Evolutionary conservation across 1,140 invertebrate species (phyloP).

Genomic region (Platyscapa corneri): DNA sequence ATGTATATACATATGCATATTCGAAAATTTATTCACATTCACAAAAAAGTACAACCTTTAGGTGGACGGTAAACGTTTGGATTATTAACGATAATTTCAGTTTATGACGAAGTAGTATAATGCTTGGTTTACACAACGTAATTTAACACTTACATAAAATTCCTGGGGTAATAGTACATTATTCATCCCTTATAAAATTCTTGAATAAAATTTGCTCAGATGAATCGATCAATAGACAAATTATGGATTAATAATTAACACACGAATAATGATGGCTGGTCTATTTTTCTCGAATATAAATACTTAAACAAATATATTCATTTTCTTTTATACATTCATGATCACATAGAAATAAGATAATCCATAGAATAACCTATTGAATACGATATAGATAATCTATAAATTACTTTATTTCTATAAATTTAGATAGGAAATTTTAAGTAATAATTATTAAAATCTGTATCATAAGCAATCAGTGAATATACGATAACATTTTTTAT

Average conservation of each 20-base stretch:
- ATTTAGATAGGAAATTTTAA: no score
- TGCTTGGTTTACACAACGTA: conserved; percentile 32
- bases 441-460: no score
- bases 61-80: neutral
- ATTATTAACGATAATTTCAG: conserved; percentile 47
- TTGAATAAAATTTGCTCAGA: neutral
- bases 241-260: conserved; percentile 21
- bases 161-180: neutral
- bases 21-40: no score
- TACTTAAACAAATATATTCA: no score
- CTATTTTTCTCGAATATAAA: neutral
- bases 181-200: conserved; percentile 13
- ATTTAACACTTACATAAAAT: conserved; percentile 34
- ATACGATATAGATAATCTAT: no score
- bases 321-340: no score
- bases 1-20: neutral
- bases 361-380: no score
- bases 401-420: no score
- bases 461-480: no score
- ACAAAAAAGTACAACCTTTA: neutral
- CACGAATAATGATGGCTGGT: neutral
- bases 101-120: conserved; percentile 37
- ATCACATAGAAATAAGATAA: no score
- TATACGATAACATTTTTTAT: no score
- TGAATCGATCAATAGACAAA: neutral